These are phyloP conservation scores for Drosophila sordidapex DNA, from an alignment of 2,888 invertebrate species.

Conservation along the genomic window DNA sequence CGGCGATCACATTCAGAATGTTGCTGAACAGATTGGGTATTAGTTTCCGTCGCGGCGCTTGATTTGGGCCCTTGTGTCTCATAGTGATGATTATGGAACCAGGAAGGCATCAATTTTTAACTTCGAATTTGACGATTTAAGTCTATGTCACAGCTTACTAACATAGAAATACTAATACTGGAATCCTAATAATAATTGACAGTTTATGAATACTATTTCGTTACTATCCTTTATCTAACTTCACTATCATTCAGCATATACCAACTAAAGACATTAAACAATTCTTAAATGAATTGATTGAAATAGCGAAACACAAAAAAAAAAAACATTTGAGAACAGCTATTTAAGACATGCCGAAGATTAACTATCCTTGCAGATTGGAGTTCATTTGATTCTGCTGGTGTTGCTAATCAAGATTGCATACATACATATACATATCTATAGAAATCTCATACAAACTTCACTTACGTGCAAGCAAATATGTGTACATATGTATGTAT, in stretches of 20 bases:
- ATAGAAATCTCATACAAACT: neutral
- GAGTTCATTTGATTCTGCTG: neutral
- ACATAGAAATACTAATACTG: neutral
- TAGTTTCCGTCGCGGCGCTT: conserved; percentile 64
- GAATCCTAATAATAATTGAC: neutral
- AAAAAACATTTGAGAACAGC: neutral
- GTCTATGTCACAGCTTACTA: conserved; percentile 2
- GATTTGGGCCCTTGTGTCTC: conserved; percentile 57
- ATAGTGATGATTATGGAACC: conserved; percentile 22
- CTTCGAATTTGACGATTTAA: neutral
- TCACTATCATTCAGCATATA: neutral
- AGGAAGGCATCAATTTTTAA: neutral
- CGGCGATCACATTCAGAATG: conserved; percentile 59
- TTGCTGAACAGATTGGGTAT: conserved; percentile 61
- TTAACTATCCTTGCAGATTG: neutral
- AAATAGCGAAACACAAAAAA: neutral
- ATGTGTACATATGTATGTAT: too few relatives aligned
- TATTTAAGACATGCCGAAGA: too few relatives aligned
- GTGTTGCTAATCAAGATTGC: neutral
- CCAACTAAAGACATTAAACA: neutral
- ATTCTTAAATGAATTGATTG: neutral
- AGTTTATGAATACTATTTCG: neutral
- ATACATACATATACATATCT: neutral
- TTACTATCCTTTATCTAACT: neutral
- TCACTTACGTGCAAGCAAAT: too few relatives aligned